phyloP scores from a whole-genome alignment of 1,140 invertebrate species.

The Drosophila bocqueti region DNA sequence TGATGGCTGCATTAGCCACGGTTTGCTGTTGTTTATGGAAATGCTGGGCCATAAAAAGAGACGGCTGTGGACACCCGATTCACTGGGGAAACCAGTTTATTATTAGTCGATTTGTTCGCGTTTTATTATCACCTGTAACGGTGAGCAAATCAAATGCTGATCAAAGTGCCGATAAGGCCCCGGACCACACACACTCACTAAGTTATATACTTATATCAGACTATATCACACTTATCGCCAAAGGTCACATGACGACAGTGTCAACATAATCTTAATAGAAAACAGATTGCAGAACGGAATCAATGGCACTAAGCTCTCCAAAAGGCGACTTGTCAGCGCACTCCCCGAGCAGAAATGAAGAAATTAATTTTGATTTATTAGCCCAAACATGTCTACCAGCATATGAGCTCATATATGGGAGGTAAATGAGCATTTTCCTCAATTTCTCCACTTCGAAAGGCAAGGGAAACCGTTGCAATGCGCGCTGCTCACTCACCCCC shows the following conservation, averaged over 20 bases:
- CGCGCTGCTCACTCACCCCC: conserved; percentile 4
- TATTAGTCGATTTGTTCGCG: conserved; percentile 31
- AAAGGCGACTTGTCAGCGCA: conserved; percentile 19
- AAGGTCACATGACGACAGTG: conserved; percentile 42
- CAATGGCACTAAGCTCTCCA: conserved; percentile 31
- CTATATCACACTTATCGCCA: conserved; percentile 28
- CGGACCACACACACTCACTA: conserved; percentile 45
- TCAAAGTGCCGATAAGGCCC: conserved; percentile 46
- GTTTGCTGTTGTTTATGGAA: conserved; percentile 47
- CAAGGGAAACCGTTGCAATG: conserved; percentile 40
- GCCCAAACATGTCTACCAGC: conserved; percentile 50
- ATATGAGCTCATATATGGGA: conserved; percentile 33
- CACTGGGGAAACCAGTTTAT: conserved; percentile 55
- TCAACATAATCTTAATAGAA: conserved; percentile 35
- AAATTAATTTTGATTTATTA: conserved; percentile 63
- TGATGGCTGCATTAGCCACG: conserved; percentile 71
- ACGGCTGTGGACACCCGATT: conserved; percentile 29
- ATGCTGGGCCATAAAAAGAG: conserved; percentile 45
- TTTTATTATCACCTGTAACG: conserved; percentile 71
- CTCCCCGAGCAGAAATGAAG: conserved; percentile 34
- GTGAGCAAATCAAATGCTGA: conserved; percentile 26
- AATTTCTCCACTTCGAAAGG: conserved; percentile 11
- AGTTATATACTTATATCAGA: not conserved
- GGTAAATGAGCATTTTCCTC: conserved; percentile 37
- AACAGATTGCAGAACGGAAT: conserved; percentile 41